These are phyloP conservation scores for Heterotis niloticus DNA, from an alignment of 2,113 vertebrate genomes.

Conservation along the genomic window DNA sequence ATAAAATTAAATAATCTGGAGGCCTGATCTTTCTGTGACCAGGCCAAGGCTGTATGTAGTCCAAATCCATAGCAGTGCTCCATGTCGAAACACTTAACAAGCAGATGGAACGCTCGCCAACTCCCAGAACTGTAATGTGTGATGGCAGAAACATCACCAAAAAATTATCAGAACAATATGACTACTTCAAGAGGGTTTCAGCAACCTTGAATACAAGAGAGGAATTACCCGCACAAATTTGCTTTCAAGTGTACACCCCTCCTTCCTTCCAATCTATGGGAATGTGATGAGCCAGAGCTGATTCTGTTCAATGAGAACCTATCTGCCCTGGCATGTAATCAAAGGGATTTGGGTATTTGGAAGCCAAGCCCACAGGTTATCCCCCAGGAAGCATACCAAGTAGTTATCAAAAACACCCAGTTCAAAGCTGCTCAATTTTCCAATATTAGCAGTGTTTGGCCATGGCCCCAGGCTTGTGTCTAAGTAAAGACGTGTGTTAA, in stretches of 20 bases:
- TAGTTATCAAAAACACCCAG: slow-evolving; percentile 98
- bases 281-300: slow-evolving; percentile 77
- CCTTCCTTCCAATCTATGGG: slow-evolving; percentile 65
- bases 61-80: slow-evolving; percentile 48
- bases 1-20: slow-evolving; percentile 38
- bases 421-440: slow-evolving; percentile 99
- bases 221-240: slow-evolving; percentile 73
- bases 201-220: slow-evolving; percentile 69
- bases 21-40: slow-evolving; percentile 31
- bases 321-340: slow-evolving; percentile 98
- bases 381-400: slow-evolving; percentile 97
- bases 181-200: slow-evolving; percentile 69
- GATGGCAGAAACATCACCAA: slow-evolving; percentile 26
- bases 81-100: slow-evolving; percentile 41
- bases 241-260: slow-evolving; percentile 67
- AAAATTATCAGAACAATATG: slow-evolving; percentile 39
- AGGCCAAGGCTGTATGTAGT: slow-evolving; percentile 41
- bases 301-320: slow-evolving; percentile 79
- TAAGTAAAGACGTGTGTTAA: slow-evolving; percentile 79
- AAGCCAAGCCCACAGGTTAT: slow-evolving; percentile 97
- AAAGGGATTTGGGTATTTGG: slow-evolving; percentile 95
- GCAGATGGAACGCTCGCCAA: slow-evolving; percentile 57
- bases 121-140: slow-evolving; percentile 67
- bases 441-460: slow-evolving; percentile 91
- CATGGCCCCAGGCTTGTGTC: slow-evolving; percentile 81